Base-by-base conservation (phyloP, 2,113 vertebrate species). In the Sylvilagus bachmani region DNA sequence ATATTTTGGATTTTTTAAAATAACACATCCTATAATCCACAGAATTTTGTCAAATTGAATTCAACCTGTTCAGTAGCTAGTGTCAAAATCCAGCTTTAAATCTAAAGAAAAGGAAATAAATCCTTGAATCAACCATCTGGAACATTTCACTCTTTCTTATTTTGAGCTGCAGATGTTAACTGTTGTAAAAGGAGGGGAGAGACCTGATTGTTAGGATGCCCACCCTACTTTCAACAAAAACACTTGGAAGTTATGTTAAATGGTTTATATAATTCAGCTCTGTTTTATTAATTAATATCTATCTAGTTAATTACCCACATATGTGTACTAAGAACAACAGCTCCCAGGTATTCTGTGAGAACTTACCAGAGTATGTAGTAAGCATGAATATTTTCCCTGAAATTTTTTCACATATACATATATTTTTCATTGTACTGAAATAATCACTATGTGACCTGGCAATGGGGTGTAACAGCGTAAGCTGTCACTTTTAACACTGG, bases 101-200 rank as follows among this genome's bases (percentile, higher is more conserved):
- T 95, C 79, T 75, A 62, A 38, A 29, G 69, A 73, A 81, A 89
- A 51, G 38, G 49, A 73, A 92, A 86, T 36, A 66, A 85, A 95
- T 36, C 38, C 64, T 69, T 14, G 12, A 78, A 22, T 62, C 33
- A 87, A 64, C 13, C 53, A 5, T 64, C 71, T 77, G 62, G 61
- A 94, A 85, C 10, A 7, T 67, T 36, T 33, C 9, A 13, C 10
- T 66, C 31, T 36, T 83, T 90, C 75, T 61, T 69, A 6, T 31
- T 83, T 82, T 51, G n/a, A 58, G 67, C 62, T 67, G 17, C 36
- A 94, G 33, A 29, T 86, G 22, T 79, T n/a, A 14, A 25, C 31
- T 33, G 80, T 89, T 81, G 53, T 70, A 44, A 75, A 91, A 69
- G 29, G 22, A 91, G 3, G 10, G 11, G 33, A 75, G 66, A 61